These are phyloP conservation scores for Pseudorhombus dupliciocellatus DNA, from an alignment of 2,113 vertebrate species.

Conservation along the genomic window DNA sequence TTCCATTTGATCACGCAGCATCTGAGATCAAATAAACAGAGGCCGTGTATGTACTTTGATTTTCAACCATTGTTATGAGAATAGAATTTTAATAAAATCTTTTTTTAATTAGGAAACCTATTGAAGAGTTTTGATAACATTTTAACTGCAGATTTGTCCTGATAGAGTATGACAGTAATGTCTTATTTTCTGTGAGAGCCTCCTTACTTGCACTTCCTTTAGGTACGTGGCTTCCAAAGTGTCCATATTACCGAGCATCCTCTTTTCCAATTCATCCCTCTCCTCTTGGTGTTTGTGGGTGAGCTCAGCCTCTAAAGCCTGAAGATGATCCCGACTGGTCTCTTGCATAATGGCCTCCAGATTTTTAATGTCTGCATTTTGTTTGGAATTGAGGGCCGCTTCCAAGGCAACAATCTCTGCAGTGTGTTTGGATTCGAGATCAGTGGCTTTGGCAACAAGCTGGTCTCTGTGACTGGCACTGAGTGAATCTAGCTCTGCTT, in stretches of 20 bases:
- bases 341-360: conserved; percentile 72
- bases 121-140: too few species aligned
- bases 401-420: conserved; percentile 72
- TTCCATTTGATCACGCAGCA: conserved; percentile 76
- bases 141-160: too few species aligned
- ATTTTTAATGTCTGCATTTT: conserved; percentile 73
- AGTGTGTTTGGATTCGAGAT: conserved; percentile 67
- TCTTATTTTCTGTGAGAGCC: not conserved
- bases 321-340: conserved; percentile 75
- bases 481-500: conserved; percentile 66
- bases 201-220: conserved; percentile 87
- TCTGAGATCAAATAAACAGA: conserved; percentile 37
- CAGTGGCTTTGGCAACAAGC: conserved; percentile 43
- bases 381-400: conserved; percentile 62
- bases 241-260: conserved; percentile 86
- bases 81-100: too few species aligned
- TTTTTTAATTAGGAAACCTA: too few species aligned
- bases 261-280: conserved; percentile 81
- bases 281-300: conserved; percentile 80
- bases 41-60: not conserved
- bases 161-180: not conserved
- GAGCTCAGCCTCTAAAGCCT: conserved; percentile 78
- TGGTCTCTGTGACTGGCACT: conserved; percentile 67
- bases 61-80: too few species aligned
- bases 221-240: conserved; percentile 87